Conservation (phyloP, 2,113 vertebrate species). For the Ammodramus savannarum region DNA sequence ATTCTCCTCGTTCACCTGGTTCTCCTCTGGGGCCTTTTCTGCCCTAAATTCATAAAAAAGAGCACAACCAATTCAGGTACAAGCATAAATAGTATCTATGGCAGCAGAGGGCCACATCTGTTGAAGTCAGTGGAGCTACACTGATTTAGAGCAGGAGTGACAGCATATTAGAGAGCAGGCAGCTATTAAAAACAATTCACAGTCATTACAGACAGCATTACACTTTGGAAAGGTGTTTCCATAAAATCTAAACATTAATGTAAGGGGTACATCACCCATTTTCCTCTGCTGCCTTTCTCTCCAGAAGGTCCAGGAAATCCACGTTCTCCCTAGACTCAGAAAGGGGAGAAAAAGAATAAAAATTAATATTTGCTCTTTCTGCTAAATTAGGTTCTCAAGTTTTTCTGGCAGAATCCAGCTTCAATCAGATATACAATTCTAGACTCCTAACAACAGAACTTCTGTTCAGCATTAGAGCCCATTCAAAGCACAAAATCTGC, state of each 20-base stretch:
- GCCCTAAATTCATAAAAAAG: conserved; percentile 70
- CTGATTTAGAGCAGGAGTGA: not conserved
- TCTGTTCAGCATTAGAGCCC: not conserved
- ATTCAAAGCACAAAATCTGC: not conserved
- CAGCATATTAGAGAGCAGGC: not conserved
- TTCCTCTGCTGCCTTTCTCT: conserved; percentile 74
- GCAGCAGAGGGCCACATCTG: not conserved
- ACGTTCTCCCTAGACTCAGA: conserved; percentile 67
- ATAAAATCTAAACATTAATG: not conserved
- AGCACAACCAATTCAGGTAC: not conserved
- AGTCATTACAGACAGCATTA: not conserved
- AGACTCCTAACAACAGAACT: not conserved
- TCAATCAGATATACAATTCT: not conserved
- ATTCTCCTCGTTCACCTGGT: conserved; percentile 71
- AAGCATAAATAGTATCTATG: not conserved
- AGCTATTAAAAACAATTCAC: not conserved
- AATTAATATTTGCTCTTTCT: not conserved
- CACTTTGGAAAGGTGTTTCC: not conserved
- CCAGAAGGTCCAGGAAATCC: conserved; percentile 74
- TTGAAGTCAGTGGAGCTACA: not conserved
- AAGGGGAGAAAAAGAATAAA: not conserved
- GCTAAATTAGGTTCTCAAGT: not conserved
- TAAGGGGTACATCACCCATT: conserved; percentile 59
- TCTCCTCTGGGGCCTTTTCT: conserved; percentile 75
- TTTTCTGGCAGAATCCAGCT: not conserved